Evolutionary conservation across 1,140 invertebrate species (phyloP).

Genomic region (Drosophila ficusphila): DNA sequence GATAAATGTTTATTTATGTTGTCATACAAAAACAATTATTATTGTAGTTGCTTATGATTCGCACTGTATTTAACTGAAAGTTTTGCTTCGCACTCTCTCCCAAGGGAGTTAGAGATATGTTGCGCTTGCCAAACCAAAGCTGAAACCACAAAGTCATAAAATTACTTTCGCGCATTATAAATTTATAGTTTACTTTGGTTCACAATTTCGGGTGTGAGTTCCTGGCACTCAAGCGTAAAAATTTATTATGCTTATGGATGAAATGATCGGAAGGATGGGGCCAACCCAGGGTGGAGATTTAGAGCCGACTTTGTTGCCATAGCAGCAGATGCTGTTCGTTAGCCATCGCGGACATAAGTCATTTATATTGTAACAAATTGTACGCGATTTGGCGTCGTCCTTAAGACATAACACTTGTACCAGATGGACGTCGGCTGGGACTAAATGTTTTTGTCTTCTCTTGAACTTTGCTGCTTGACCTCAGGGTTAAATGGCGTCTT

Average conservation of each 20-base stretch:
- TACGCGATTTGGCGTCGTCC: constrained; percentile 72
- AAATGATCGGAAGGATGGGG: constrained; percentile 29
- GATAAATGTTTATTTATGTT: no score
- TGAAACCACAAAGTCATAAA: constrained; percentile 84
- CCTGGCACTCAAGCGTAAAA: constrained; percentile 79
- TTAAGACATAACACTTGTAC: constrained; percentile 46
- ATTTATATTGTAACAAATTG: constrained; percentile 83
- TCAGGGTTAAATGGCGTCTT: constrained; percentile 64
- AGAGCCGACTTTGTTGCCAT: constrained; percentile 47
- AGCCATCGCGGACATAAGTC: constrained; percentile 75
- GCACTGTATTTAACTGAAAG: constrained; percentile 36
- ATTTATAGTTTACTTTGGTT: constrained; percentile 79
- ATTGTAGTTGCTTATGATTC: neutral
- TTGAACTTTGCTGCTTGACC: constrained; percentile 52
- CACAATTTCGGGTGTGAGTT: constrained; percentile 23
- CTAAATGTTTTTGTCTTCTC: constrained; percentile 70
- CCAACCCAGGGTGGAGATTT: constrained; percentile 3
- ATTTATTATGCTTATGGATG: constrained; percentile 82
- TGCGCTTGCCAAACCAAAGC: constrained; percentile 63
- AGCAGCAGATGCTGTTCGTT: constrained; percentile 60
- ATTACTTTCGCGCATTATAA: constrained; percentile 84
- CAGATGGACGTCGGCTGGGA: constrained; percentile 57
- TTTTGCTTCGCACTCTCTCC: constrained; percentile 59
- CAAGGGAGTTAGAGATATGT: constrained; percentile 19
- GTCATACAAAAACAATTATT: neutral